A percentile compares a stretch with the other conserved stretches of the same genome.
phyloP scores from a whole-genome alignment of 2,888 invertebrate species.

The Ochropleura plecta region DNA sequence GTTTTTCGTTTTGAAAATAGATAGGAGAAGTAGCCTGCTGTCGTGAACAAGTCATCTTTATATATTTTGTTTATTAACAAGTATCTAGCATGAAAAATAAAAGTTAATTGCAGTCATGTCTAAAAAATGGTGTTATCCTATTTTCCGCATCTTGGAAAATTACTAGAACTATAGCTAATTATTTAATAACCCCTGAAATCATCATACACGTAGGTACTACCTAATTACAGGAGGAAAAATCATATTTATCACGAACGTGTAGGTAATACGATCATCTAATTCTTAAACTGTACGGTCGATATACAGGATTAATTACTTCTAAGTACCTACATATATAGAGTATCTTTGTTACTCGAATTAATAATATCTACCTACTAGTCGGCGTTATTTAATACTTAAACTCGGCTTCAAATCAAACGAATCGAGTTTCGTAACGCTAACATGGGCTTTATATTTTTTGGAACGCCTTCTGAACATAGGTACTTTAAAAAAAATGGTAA shows the following conservation, averaged over 20 bases:
- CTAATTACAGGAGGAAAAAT: conserved; percentile 47
- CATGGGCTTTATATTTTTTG: conserved; percentile 21
- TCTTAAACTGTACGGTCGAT: conserved; percentile 52
- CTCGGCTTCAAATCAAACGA: conserved; percentile 27
- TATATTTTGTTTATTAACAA: not conserved
- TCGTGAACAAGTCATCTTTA: not conserved
- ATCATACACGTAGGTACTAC: conserved; percentile 31
- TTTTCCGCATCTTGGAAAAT: conserved; percentile 14
- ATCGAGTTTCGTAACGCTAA: conserved; percentile 21
- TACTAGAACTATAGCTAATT: conserved; percentile 10
- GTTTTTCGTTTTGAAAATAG: no score
- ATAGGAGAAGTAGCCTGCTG: not conserved
- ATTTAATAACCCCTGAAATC: conserved; percentile 38
- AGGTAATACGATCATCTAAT: conserved; percentile 46
- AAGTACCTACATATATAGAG: conserved; percentile 18
- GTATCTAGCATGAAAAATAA: not conserved
- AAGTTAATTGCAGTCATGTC: not conserved
- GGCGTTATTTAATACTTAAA: conserved; percentile 41
- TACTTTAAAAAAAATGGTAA: conserved; percentile 22
- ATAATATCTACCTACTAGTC: conserved; percentile 20
- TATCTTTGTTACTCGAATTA: conserved; percentile 41
- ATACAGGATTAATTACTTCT: conserved; percentile 55
- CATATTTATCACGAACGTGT: conserved; percentile 43
- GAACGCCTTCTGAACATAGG: not conserved
- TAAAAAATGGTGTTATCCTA: not conserved